A percentile compares a stretch with the other conserved stretches of the same genome.
Evolutionary conservation across 2,888 invertebrate genomes (phyloP).

Genomic region (Volucella inanis): DNA sequence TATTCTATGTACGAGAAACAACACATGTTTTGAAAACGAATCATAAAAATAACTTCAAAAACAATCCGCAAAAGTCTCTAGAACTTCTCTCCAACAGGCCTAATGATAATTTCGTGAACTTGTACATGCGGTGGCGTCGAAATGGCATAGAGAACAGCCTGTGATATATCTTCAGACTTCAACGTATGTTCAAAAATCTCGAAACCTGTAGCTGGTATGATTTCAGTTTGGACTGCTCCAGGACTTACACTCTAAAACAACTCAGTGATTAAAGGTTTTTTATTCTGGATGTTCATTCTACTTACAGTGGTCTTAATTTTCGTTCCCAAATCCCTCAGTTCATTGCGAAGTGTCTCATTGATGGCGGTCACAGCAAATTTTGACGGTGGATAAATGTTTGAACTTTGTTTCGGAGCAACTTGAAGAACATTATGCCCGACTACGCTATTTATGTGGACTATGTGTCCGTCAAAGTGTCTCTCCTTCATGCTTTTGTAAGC

Average conservation of each 20-base stretch:
- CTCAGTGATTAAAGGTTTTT: too few relatives aligned
- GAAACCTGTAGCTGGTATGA: conserved; percentile 75
- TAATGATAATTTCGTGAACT: conserved; percentile 48
- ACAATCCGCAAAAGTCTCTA: background rate
- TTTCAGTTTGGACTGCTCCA: conserved; percentile 79
- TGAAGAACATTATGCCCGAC: conserved; percentile 74
- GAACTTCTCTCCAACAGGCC: conserved; percentile 30
- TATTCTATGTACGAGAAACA: too few relatives aligned
- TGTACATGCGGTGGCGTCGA: conserved; percentile 67
- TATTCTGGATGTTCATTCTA: too few relatives aligned
- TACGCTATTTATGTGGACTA: conserved; percentile 81
- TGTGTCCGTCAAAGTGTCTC: conserved; percentile 81
- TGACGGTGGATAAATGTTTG: too few relatives aligned
- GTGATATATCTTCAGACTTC: conserved; percentile 78
- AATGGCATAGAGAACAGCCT: conserved; percentile 78
- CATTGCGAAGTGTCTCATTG: too few relatives aligned
- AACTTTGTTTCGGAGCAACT: background rate
- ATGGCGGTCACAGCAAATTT: too few relatives aligned
- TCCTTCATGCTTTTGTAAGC: conserved; percentile 83
- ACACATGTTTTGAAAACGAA: too few relatives aligned
- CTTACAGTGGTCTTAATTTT: too few relatives aligned
- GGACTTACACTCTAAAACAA: conserved; percentile 76
- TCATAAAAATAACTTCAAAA: too few relatives aligned
- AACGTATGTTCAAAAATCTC: conserved; percentile 6
- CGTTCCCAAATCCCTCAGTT: too few relatives aligned